Conservation (phyloP, 2,888 invertebrate species). For the Oxystoma pomonae region DNA sequence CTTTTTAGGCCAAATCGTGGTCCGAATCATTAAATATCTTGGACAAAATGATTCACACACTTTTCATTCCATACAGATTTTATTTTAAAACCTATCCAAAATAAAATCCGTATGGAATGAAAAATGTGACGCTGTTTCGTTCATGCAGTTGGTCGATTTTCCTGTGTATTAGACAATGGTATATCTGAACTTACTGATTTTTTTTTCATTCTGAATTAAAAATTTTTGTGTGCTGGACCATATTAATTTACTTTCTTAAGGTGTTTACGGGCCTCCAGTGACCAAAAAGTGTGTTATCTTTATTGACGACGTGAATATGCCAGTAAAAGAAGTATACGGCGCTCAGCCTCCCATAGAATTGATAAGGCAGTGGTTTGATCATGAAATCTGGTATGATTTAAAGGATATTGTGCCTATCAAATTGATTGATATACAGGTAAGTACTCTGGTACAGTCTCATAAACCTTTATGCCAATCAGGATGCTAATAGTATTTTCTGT, state of each 20-base stretch:
- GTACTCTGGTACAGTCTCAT: not conserved
- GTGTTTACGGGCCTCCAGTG: slow-evolving; percentile 88
- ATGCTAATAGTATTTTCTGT: slow-evolving; percentile 2
- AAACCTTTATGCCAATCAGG: slow-evolving; percentile 4
- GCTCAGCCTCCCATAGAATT: slow-evolving; percentile 95
- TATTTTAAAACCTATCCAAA: no score
- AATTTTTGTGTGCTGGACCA: not conserved
- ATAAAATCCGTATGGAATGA: no score
- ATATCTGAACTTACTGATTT: not conserved
- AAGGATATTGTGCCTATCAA: slow-evolving; percentile 75
- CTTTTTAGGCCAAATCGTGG: no score
- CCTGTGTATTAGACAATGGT: no score
- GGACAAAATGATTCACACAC: no score
- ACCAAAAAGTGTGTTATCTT: slow-evolving; percentile 87
- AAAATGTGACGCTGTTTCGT: no score
- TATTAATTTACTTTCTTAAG: slow-evolving; percentile 39
- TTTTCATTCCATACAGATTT: no score
- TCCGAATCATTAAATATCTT: no score
- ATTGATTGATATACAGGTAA: slow-evolving; percentile 79
- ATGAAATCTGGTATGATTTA: slow-evolving; percentile 85
- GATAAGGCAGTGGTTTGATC: slow-evolving; percentile 85
- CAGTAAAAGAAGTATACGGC: slow-evolving; percentile 82
- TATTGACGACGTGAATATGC: slow-evolving; percentile 97
- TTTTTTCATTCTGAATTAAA: not conserved
- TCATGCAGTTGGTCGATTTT: no score